Conservation (phyloP, 2,888 invertebrate genomes). For the Aethes cnicana region DNA sequence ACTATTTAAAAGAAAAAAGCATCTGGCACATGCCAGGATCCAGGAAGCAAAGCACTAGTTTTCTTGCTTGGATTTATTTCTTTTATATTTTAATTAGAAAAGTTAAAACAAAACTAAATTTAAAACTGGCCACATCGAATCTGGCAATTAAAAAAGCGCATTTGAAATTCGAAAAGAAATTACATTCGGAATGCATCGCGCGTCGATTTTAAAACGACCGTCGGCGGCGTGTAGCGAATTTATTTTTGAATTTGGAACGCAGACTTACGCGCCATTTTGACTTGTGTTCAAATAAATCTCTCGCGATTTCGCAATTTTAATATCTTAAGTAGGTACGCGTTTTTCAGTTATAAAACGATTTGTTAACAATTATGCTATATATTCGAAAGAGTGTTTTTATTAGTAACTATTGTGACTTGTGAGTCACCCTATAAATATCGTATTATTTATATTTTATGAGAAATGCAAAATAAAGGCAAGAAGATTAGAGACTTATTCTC, state of each 20-base stretch:
- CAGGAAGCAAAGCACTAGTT: too few species aligned
- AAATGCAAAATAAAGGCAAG: too few species aligned
- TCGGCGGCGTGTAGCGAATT: conserved; percentile 72
- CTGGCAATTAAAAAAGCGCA: neutral
- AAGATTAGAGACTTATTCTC: too few species aligned
- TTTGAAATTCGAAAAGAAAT: conserved; percentile 26
- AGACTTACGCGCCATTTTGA: conserved; percentile 77
- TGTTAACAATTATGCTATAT: neutral
- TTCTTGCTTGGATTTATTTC: too few species aligned
- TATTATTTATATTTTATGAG: too few species aligned
- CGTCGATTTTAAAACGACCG: conserved; percentile 76
- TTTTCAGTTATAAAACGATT: neutral
- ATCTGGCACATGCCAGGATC: too few species aligned
- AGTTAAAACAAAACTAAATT: conserved; percentile 5
- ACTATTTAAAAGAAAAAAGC: too few species aligned
- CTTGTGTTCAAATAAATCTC: conserved; percentile 65
- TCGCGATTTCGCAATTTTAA: conserved; percentile 57
- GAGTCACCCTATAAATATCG: too few species aligned
- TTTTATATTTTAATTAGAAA: too few species aligned
- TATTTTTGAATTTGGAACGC: conserved; percentile 82
- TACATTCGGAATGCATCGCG: conserved; percentile 46
- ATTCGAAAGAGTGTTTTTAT: too few species aligned
- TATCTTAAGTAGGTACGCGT: conserved; percentile 5
- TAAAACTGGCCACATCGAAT: conserved; percentile 13
- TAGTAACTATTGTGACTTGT: too few species aligned